These are phyloP conservation scores for Proales similis DNA, from an alignment of 1,140 invertebrate genomes.

Conservation along the genomic window DNA sequence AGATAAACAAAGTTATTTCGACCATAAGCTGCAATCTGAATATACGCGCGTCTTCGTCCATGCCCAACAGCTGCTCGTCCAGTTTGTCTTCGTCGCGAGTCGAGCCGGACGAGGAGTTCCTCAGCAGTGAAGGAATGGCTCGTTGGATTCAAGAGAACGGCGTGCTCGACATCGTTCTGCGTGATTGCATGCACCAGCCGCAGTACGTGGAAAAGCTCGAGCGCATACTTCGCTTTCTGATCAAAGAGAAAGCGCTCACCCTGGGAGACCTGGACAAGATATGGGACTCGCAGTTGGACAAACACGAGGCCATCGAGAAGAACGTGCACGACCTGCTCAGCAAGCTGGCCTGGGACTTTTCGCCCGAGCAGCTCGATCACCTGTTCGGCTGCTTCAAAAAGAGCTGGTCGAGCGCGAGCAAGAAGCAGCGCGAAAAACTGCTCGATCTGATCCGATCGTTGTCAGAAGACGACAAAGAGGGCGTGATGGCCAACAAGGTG, in stretches of 20 bases:
- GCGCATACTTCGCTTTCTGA: slow-evolving; percentile 90
- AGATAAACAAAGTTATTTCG: slow-evolving; percentile 93
- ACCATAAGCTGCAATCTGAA: slow-evolving; percentile 18
- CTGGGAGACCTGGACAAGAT: slow-evolving; percentile 83
- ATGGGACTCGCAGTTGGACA: slow-evolving; percentile 88
- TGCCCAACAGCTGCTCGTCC: not conserved
- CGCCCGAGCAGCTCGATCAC: slow-evolving; percentile 90
- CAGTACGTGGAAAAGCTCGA: slow-evolving; percentile 92
- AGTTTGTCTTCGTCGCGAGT: slow-evolving; percentile 3
- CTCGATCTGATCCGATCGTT: slow-evolving; percentile 85
- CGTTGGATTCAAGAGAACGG: slow-evolving; percentile 94
- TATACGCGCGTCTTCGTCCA: slow-evolving; percentile 17
- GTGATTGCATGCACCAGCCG: slow-evolving; percentile 90
- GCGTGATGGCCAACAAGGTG: slow-evolving; percentile 94
- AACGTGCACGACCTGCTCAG: slow-evolving; percentile 92
- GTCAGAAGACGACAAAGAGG: slow-evolving; percentile 95
- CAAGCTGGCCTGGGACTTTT: slow-evolving; percentile 95
- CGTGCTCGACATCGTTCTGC: slow-evolving; percentile 85
- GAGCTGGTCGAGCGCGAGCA: slow-evolving; percentile 89
- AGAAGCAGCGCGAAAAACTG: slow-evolving; percentile 88
- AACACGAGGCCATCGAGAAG: slow-evolving; percentile 89
- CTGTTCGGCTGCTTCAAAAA: slow-evolving; percentile 90
- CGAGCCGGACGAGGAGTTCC: slow-evolving; percentile 6
- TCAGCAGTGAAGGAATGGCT: slow-evolving; percentile 23
- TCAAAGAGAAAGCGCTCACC: slow-evolving; percentile 84